These are phyloP conservation scores for Pampusana beccarii DNA, from an alignment of 2,113 vertebrate genomes.

Conservation along the genomic window DNA sequence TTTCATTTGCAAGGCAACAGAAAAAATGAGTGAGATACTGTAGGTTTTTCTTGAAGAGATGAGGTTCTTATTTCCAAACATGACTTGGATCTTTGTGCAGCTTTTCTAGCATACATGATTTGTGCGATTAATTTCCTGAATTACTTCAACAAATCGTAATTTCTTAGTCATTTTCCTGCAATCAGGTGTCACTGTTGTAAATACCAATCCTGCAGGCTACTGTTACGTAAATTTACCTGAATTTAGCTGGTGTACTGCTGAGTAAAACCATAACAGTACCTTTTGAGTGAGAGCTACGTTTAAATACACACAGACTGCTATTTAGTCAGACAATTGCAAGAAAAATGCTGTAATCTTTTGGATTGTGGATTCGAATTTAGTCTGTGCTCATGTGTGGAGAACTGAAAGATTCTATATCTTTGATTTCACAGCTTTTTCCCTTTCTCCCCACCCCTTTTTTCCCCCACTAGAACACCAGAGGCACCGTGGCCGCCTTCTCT, in stretches of 20 bases:
- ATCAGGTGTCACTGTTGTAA: background rate
- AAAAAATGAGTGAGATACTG: background rate
- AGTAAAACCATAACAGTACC: background rate
- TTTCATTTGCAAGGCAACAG: background rate
- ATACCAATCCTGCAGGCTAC: background rate
- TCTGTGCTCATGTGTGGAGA: background rate
- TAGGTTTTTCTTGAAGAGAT: background rate
- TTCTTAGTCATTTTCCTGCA: background rate
- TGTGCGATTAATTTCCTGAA: background rate
- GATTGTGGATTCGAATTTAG: background rate
- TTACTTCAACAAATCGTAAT: background rate
- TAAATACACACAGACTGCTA: background rate
- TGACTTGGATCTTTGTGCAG: background rate
- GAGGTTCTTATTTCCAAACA: background rate
- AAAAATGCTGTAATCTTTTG: background rate
- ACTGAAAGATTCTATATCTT: background rate
- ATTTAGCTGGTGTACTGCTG: background rate
- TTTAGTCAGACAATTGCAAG: background rate
- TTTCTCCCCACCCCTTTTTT: background rate
- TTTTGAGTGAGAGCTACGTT: background rate
- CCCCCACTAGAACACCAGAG: constrained; percentile 71
- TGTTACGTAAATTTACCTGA: rapidly evolving
- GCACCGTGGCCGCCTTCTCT: constrained; percentile 85
- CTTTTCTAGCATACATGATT: background rate
- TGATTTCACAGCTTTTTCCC: background rate